A percentile compares a stretch with the other conserved stretches of the same genome.
Evolutionary conservation across 2,888 invertebrate genomes (phyloP).

Genomic region (Campaea margaritaria): DNA sequence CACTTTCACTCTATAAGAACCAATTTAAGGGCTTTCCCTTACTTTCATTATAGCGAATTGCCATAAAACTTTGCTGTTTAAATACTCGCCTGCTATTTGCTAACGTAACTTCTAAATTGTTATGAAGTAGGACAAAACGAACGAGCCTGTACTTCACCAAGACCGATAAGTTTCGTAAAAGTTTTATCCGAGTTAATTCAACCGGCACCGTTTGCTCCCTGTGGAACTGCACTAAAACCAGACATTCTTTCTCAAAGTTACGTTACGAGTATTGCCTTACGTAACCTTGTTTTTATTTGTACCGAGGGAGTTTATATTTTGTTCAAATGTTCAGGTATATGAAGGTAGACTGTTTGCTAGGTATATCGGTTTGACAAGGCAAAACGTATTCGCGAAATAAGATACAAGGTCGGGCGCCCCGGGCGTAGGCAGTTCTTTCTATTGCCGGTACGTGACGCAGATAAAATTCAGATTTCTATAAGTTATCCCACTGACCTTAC

Average conservation of each 20-base stretch:
- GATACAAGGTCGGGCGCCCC: conserved; percentile 55
- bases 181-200: conserved; percentile 38
- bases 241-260: conserved; percentile 38
- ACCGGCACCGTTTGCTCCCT: conserved; percentile 28
- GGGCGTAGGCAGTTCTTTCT: conserved; percentile 46
- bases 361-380: conserved; percentile 54
- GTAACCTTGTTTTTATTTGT: conserved; percentile 43
- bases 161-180: conserved; percentile 28
- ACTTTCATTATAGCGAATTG: conserved; percentile 24
- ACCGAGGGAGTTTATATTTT: conserved; percentile 34
- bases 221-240: conserved; percentile 38
- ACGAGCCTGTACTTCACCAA: conserved; percentile 10
- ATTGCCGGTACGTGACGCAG: conserved; percentile 46
- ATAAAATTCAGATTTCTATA: conserved; percentile 34
- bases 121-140: conserved; percentile 22
- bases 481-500: conserved; percentile 34
- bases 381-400: conserved; percentile 51
- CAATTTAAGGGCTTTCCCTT: conserved; percentile 42
- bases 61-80: conserved; percentile 23
- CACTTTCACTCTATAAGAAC: conserved; percentile 57
- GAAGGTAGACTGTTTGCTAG: conserved; percentile 18
- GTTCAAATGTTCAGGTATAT: conserved; percentile 27
- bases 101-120: conserved; percentile 15
- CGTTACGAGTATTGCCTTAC: conserved; percentile 39
- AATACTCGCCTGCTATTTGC: conserved; percentile 28